Evolutionary conservation across 1,140 invertebrate genomes (phyloP).

Genomic region (Heliconius melpomene): DNA sequence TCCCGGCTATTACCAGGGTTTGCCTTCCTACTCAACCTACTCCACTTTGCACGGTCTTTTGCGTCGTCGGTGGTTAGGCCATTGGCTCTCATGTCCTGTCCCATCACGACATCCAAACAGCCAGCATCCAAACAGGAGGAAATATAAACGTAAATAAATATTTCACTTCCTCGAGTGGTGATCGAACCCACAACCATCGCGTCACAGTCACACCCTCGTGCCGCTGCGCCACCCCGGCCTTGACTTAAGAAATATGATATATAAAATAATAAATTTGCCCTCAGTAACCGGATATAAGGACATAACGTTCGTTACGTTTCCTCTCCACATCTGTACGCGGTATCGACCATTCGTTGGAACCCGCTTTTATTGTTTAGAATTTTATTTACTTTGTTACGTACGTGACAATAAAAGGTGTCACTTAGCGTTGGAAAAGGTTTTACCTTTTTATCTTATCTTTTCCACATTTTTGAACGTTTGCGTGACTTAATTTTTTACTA

Average conservation of each 20-base stretch:
- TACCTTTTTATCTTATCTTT: background rate
- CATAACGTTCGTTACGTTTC: conserved; percentile 1
- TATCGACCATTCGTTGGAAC: conserved; percentile 18
- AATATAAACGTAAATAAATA: background rate
- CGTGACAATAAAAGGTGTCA: conserved; percentile 6
- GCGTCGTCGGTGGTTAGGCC: too few species aligned
- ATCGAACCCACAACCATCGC: too few species aligned
- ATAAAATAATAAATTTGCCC: conserved; percentile 15
- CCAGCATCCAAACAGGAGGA: too few species aligned
- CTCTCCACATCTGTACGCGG: conserved; percentile 7
- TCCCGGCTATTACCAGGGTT: too few species aligned
- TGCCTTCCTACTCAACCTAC: too few species aligned
- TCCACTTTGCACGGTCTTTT: too few species aligned
- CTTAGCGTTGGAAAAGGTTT: conserved; percentile 9
- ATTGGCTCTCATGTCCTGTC: too few species aligned
- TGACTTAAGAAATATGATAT: background rate
- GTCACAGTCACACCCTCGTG: too few species aligned
- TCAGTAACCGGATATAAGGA: background rate
- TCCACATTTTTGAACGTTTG: background rate
- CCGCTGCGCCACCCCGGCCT: background rate
- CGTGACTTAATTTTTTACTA: background rate
- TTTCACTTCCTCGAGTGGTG: background rate
- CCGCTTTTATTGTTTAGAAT: conserved; percentile 18
- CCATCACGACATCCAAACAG: too few species aligned
- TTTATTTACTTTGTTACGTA: conserved; percentile 23